Evolutionary conservation across 2,797 vertebrate species (phyloP).

Genomic region (Sebastes hopkinsi): DNA sequence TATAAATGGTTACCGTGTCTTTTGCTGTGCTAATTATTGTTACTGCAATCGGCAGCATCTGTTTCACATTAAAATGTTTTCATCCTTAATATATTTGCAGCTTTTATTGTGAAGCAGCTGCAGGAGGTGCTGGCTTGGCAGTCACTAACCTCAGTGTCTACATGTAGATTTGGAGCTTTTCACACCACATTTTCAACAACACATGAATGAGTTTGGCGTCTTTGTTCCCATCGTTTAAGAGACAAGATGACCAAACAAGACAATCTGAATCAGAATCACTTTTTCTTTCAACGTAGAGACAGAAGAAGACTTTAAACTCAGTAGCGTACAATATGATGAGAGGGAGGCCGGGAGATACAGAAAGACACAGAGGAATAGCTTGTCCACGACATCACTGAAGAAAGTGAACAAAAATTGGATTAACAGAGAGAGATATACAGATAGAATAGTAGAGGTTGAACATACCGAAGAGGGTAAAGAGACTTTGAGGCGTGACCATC

Average conservation of each 20-base stretch:
- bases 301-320: conserved; percentile 37
- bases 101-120: background rate
- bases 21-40: background rate
- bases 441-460: conserved; percentile 92
- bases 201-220: conserved; percentile 19
- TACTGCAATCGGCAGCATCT: background rate
- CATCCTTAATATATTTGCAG: background rate
- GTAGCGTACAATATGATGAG: conserved; percentile 24
- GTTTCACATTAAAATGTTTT: background rate
- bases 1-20: background rate
- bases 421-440: conserved; percentile 79
- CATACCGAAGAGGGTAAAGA: conserved; percentile 99
- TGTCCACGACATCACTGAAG: conserved; percentile 64
- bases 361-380: conserved; percentile 45
- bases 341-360: conserved; percentile 44
- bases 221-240: conserved; percentile 50
- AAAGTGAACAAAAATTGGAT: conserved; percentile 67
- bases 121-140: background rate
- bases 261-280: conserved; percentile 37
- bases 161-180: background rate
- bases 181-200: background rate
- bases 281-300: conserved; percentile 27
- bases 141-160: background rate
- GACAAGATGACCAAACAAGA: conserved; percentile 41
- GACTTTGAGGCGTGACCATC: conserved; percentile 99